Conservation (phyloP, 2,888 invertebrate species). For the Bembecia ichneumoniformis region DNA sequence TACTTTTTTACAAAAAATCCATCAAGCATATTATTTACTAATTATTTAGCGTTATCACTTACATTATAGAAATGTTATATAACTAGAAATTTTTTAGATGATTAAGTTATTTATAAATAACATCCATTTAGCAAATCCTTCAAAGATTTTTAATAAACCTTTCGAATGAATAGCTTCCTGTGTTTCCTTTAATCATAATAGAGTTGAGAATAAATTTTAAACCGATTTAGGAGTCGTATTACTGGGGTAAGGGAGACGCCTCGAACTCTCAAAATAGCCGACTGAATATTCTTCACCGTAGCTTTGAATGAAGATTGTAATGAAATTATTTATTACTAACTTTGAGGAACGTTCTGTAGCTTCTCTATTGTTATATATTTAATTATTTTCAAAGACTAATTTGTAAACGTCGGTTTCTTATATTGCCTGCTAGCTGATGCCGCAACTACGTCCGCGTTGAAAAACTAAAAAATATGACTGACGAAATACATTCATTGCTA, state of each 20-base stretch:
- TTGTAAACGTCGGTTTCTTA: too few species aligned
- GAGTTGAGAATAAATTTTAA: neutral
- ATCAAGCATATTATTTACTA: neutral
- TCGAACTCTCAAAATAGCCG: neutral
- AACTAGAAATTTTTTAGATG: too few species aligned
- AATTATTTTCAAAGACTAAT: too few species aligned
- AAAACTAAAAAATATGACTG: too few species aligned
- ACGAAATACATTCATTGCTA: too few species aligned
- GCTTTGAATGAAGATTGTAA: neutral
- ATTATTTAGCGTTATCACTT: neutral
- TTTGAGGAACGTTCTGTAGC: neutral
- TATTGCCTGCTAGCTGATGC: too few species aligned
- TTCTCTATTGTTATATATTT: too few species aligned
- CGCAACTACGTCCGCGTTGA: too few species aligned
- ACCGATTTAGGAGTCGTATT: neutral
- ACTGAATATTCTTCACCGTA: neutral
- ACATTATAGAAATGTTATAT: neutral
- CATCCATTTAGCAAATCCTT: too few species aligned
- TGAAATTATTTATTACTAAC: neutral
- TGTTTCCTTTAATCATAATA: neutral
- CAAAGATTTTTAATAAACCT: too few species aligned
- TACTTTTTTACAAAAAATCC: neutral
- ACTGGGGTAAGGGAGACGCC: neutral
- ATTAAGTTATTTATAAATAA: too few species aligned
- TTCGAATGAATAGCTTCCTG: neutral